Conservation (phyloP, 2,888 invertebrate genomes). For the Hemistola chrysoprasaria region DNA sequence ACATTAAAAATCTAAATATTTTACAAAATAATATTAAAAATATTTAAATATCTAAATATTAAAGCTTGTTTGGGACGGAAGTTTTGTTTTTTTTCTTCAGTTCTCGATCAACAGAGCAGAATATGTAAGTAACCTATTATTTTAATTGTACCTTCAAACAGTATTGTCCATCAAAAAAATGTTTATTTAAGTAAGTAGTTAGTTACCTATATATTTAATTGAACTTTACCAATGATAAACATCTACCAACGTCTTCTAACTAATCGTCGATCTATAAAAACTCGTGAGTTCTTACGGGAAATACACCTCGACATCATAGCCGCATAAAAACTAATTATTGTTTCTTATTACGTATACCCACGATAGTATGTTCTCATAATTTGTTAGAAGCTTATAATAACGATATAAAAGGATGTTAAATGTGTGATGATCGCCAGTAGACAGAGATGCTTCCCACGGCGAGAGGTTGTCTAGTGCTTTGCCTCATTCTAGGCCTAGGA, state of each 20-base stretch:
- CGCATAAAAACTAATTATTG: constrained; percentile 41
- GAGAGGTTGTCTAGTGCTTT: constrained; percentile 44
- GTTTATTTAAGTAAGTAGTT: no score
- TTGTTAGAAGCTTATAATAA: constrained; percentile 51
- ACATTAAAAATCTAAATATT: no score
- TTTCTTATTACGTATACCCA: constrained; percentile 53
- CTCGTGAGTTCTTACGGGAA: constrained; percentile 29
- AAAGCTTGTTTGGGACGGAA: no score
- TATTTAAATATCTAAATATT: no score
- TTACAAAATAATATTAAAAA: no score
- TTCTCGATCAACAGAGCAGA: no score
- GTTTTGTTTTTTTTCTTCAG: no score
- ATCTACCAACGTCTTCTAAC: constrained; percentile 28
- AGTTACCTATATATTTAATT: constrained; percentile 6
- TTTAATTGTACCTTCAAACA: no score
- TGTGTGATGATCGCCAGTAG: constrained; percentile 40
- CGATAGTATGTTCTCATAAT: constrained; percentile 42
- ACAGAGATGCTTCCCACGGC: constrained; percentile 53
- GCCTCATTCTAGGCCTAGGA: constrained; percentile 38
- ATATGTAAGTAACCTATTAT: no score
- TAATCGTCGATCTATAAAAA: constrained; percentile 37
- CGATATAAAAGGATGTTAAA: constrained; percentile 66
- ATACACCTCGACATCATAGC: constrained; percentile 16
- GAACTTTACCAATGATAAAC: constrained; percentile 17
- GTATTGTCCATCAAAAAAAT: no score